Evolutionary conservation across 2,113 vertebrate genomes (phyloP).

Genomic region (Carlito syrichta): DNA sequence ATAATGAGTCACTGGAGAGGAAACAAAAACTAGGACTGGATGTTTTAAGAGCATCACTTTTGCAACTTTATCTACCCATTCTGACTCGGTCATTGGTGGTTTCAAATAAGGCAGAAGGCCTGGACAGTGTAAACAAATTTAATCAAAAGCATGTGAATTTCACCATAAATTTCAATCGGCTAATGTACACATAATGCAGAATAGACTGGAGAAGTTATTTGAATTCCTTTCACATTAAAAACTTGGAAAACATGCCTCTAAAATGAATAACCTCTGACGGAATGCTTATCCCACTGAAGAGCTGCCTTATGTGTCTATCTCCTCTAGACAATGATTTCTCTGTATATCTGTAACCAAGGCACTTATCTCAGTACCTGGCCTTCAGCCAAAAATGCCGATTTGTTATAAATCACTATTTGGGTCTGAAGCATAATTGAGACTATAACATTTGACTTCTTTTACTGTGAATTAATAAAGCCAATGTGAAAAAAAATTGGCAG

Average conservation of each 20-base stretch:
- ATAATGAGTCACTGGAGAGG: conserved; percentile 32
- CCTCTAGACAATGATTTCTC: no score
- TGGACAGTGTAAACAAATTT: not conserved
- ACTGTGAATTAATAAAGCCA: no score
- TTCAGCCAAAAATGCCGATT: no score
- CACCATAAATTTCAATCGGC: not conserved
- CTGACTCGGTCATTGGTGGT: not conserved
- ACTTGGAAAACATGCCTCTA: not conserved
- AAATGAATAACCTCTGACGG: no score
- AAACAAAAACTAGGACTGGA: not conserved
- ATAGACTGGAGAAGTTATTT: not conserved
- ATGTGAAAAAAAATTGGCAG: no score
- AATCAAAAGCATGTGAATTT: not conserved
- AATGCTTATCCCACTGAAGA: no score
- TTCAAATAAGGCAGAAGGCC: not conserved
- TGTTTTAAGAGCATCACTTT: not conserved
- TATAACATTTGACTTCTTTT: no score
- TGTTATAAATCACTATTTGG: no score
- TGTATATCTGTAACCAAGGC: no score
- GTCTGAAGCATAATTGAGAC: no score
- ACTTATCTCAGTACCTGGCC: no score
- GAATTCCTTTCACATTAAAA: not conserved
- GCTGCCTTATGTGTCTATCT: no score
- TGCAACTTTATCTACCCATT: not conserved
- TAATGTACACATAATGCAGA: not conserved